phyloP scores from a whole-genome alignment of 1,140 invertebrate species.

The Cotesia chilonis region DNA sequence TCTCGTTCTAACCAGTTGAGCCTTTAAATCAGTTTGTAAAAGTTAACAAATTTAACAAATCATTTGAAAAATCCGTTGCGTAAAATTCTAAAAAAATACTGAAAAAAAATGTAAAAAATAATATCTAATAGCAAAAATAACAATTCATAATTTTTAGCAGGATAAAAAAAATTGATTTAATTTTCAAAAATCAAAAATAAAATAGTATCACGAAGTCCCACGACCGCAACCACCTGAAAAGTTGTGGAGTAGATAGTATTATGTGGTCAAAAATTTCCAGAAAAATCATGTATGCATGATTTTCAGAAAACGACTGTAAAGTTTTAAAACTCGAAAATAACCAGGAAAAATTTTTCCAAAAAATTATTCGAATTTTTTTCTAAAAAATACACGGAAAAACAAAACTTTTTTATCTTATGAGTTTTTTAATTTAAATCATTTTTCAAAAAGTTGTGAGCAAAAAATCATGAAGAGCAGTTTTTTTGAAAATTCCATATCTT shows the following conservation, averaged over 20 bases:
- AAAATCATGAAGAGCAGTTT: not conserved
- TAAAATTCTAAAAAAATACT: no score
- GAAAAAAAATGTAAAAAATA: no score
- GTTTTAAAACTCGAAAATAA: constrained; percentile 9
- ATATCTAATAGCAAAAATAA: no score
- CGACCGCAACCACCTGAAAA: not conserved
- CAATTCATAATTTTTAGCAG: no score
- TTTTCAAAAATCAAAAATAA: not conserved
- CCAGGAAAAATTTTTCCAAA: not conserved
- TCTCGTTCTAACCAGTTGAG: no score
- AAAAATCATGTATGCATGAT: not conserved
- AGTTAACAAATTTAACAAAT: no score
- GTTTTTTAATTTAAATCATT: constrained; percentile 25
- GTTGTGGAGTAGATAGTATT: not conserved
- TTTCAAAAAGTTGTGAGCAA: not conserved
- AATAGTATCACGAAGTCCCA: constrained; percentile 1
- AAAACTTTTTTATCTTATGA: constrained; percentile 1
- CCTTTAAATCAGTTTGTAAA: no score
- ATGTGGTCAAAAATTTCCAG: not conserved
- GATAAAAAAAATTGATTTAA: not conserved
- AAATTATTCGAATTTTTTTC: constrained; percentile 13
- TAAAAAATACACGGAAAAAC: constrained; percentile 22
- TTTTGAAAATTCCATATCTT: no score
- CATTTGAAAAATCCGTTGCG: no score
- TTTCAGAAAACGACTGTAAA: constrained; percentile 6